Evolutionary conservation across 2,888 invertebrate genomes (phyloP).

Genomic region (Caprella mutica): DNA sequence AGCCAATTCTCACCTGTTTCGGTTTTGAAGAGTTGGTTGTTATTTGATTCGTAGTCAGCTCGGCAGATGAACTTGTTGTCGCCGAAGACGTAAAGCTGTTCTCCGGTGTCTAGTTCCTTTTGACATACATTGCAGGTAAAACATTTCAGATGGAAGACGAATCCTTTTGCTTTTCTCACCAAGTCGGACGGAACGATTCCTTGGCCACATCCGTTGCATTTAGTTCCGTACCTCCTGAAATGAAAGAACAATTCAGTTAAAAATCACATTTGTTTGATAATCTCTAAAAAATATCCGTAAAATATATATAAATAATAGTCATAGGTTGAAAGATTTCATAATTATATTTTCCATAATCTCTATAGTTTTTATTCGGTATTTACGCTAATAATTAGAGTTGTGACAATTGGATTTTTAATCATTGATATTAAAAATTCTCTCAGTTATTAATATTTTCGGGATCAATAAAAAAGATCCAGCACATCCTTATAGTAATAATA

Average conservation of each 20-base stretch:
- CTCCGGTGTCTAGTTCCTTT: slow-evolving; percentile 93
- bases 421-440: too few species aligned
- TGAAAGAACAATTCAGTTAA: slow-evolving; percentile 26
- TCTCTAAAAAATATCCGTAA: too few species aligned
- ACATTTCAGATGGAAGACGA: slow-evolving; percentile 98
- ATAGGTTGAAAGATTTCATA: too few species aligned
- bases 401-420: too few species aligned
- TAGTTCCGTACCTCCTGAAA: slow-evolving; percentile 89
- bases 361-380: too few species aligned
- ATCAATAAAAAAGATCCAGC: too few species aligned
- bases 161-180: slow-evolving; percentile 89
- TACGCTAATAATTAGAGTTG: too few species aligned
- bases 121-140: slow-evolving; percentile 97
- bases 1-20: slow-evolving; percentile 10
- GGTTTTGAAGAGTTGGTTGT: slow-evolving; percentile 11
- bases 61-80: slow-evolving; percentile 95
- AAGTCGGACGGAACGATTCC: slow-evolving; percentile 94
- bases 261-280: too few species aligned
- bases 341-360: too few species aligned
- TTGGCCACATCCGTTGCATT: slow-evolving; percentile 93
- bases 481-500: too few species aligned
- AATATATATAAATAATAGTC: too few species aligned
- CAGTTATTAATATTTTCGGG: too few species aligned
- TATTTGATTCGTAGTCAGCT: slow-evolving; percentile 94
- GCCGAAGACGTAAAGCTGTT: slow-evolving; percentile 94